A percentile compares a stretch with the other conserved stretches of the same genome.
These are phyloP conservation scores for Caiman crocodilus DNA, from an alignment of 2,797 vertebrate genomes.

Conservation along the genomic window DNA sequence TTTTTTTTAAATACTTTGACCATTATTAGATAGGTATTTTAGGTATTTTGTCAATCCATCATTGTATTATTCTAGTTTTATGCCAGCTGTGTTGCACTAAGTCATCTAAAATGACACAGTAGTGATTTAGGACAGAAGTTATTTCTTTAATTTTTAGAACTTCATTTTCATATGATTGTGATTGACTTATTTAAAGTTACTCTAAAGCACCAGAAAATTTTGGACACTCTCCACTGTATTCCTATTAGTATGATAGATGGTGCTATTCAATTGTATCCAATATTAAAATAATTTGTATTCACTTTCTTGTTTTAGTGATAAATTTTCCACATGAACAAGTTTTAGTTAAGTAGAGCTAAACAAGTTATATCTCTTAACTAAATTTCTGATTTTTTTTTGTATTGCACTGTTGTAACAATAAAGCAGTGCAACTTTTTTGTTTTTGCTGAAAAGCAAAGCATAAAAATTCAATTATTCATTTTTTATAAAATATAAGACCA, in stretches of 20 bases:
- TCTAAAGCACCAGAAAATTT: not conserved
- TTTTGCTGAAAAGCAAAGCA: not conserved
- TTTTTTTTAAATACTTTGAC: not conserved
- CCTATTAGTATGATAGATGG: not conserved
- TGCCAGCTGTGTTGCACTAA: not conserved
- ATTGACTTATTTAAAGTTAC: not conserved
- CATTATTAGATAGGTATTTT: not conserved
- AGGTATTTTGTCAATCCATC: not conserved
- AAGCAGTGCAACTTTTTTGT: not conserved
- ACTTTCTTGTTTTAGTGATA: not conserved
- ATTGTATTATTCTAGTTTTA: not conserved
- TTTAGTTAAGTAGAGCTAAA: not conserved
- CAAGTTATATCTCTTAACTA: accelerated
- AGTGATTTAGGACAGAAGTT: not conserved
- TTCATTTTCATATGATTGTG: not conserved
- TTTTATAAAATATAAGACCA: not conserved
- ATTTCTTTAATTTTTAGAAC: not conserved
- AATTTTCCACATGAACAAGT: not conserved
- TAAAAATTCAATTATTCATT: not conserved
- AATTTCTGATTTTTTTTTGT: not conserved
- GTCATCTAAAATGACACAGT: not conserved
- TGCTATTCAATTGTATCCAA: not conserved
- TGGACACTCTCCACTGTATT: not conserved
- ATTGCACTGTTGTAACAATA: not conserved
- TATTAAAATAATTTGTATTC: not conserved